phyloP scores from a whole-genome alignment of 2,888 invertebrate species.

The Euspilapteryx auroguttella region DNA sequence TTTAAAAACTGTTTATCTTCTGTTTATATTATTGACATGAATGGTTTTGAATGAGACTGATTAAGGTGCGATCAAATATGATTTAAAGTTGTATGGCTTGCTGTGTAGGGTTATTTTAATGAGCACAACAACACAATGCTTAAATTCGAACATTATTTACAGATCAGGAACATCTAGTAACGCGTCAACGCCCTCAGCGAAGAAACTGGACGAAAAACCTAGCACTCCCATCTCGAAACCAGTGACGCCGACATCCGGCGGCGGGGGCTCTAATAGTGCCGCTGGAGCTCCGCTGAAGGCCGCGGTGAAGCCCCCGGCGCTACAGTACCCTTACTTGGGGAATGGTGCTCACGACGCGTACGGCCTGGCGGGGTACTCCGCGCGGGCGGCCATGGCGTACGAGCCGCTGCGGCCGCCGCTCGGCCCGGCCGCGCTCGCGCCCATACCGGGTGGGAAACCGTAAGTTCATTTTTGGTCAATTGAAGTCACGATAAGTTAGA shows the following conservation, averaged over 20 bases:
- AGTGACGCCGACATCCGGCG: constrained; percentile 78
- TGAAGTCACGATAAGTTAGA: too few species aligned
- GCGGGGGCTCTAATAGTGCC: constrained; percentile 56
- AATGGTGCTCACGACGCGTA: constrained; percentile 53
- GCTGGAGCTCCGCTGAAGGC: constrained; percentile 60
- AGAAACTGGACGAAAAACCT: constrained; percentile 86
- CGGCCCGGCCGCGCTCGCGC: constrained; percentile 63
- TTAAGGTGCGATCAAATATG: too few species aligned
- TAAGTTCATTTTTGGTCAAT: constrained; percentile 63
- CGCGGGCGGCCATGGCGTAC: constrained; percentile 48
- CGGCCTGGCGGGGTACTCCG: constrained; percentile 52
- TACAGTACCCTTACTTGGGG: constrained; percentile 66
- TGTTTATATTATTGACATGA: too few species aligned
- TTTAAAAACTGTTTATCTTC: too few species aligned
- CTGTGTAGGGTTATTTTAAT: too few species aligned
- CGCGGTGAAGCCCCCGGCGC: constrained; percentile 60
- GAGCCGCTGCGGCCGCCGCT: constrained; percentile 52
- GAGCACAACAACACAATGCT: too few species aligned
- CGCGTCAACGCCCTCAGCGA: constrained; percentile 87
- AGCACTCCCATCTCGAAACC: constrained; percentile 90
- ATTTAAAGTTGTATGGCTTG: too few species aligned
- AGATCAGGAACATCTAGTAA: constrained; percentile 88
- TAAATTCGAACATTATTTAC: background rate
- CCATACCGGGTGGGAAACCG: constrained; percentile 85
- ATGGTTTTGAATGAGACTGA: too few species aligned